Evolutionary conservation across 1,140 invertebrate genomes (phyloP), one percentile per base, ranked within the genome.

Genomic region (Euura saliciscinereae): DNA sequence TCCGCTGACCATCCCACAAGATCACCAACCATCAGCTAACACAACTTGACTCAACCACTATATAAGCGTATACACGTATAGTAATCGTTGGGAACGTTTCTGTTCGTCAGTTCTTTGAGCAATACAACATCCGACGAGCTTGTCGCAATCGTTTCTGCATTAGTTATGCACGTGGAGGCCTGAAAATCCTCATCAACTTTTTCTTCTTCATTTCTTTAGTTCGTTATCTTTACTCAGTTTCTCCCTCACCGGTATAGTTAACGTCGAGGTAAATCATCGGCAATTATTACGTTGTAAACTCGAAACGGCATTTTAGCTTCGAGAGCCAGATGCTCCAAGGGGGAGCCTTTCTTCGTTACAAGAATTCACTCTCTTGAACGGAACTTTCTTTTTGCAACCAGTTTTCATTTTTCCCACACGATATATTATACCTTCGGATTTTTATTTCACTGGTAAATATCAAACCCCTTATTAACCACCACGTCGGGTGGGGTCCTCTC

Each of bases 1-100:
- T 59, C 51, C 51, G 51, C 51, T 59, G 51, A 59, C 51, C 51
- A 59, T 4, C 51, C 51, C 51, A 59, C 51, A 59, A 59, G 51
- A 59, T 59, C 51, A 59, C 51, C 51, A 59, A 59, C 51, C 51
- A 59, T 59, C 51, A 59, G 51, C 51, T 59, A 59, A 59, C 51
- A 59, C 51, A 59, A 11, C 51, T 59, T 59, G 51, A 59, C 51
- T n/a, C 8, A 8, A 59, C 51, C 10, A 59, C 51, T 59, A 59
- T 59, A 59, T 11, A n/a, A 11, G 51, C 51, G 13, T n/a, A 8
- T 59, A 28, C 28, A 28, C 51, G 51, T 59, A 59, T 4, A 59
- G 51, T 59, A 8, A 2, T 59, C 51, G 51, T 59, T n/a, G 51
- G 51, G 2, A 59, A n/a, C 51, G n/a, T 59, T 59, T 59, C 51